Evolutionary conservation across 1,140 invertebrate genomes (phyloP), one percentile per base, ranked within the genome.

Genomic region (Trichomalopsis sarcophagae): DNA sequence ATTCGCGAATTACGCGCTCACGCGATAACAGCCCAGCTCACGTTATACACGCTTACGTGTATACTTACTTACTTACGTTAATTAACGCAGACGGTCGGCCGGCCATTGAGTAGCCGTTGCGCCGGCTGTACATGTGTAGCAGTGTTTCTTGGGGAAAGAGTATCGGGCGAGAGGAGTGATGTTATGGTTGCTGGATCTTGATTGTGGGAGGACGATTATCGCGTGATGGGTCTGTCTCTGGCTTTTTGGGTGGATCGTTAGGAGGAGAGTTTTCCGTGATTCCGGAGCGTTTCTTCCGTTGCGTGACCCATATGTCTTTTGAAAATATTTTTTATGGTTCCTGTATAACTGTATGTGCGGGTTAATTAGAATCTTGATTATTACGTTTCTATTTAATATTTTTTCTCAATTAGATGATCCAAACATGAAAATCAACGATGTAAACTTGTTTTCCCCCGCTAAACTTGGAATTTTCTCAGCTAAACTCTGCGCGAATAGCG

Each of bases 41-140:
- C 27, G 30, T 27, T 71, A 11, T 30, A 71, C 27, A 9, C 17
- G 14, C 23, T 73, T 73, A 30, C 21, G 27, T 73, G 27, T 17
- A n/a, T 62, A n/a, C 17, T 6, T n/a, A 14, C 47, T 50, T 62
- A 62, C 55, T 62, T 62, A n/a, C 27, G 27, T 74, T 81, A 81
- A 81, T 81, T 81, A 81, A 75, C 47, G 47, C 47, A 50, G 47
- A 50, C 47, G 47, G 47, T 50, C 71, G 40, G 40, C 33, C 80
- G 80, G 40, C 71, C 40, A 74, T 82, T 82, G 81, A 75, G 74
- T 83, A 30, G 68, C 40, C 33, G 47, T 27, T 62, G 36, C 21
- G 33, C 9, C 47, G 13, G 47, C 47, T 50, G 10, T 50, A 14
- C 14, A 50, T 50, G 47, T 50, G 13, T 50, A 50, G 5, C 55